Evolutionary conservation across 2,797 vertebrate species (phyloP), one percentile per base, ranked within the genome.

Genomic region (Ambastaia sidthimunki): DNA sequence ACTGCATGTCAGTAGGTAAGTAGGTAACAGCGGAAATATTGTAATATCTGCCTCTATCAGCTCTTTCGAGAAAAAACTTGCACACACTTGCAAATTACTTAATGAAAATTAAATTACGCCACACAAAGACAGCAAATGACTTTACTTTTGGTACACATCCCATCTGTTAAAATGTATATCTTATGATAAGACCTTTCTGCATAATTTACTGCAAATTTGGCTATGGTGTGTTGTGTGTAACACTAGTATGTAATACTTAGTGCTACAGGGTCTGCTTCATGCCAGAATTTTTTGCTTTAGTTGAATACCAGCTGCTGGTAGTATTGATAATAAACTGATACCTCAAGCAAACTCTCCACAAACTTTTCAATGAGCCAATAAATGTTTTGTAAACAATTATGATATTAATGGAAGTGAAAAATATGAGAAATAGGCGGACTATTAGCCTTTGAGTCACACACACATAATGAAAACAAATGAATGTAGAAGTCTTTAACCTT

Each of bases 401-500:
- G 28, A 71, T 31, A n/a, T 62, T 70, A 63, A 71, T 7, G 18
- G 15, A 62, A 52, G 28, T 7, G 4, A 13, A 28, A 28, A 63
- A 34, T 9, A 63, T 34, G 21, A 23, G 10, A 23, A 71, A 71
- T n/a, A 0, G 52, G 9, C 9, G 59, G 23, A 70, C 41, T 70
- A 70, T 70, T 48, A 70, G 18, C 18, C 37, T 23, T 77, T 76
- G 74, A 76, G 60, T 70, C 55, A 48, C 18, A 62, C 41, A 12
- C 15, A 37, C 47, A 50, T 78, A 78, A 78, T 78, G 68, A 71
- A 63, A 62, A 71, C 28, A 34, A 74, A 80, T 80, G 62, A 23
- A 50, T 47, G 52, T 80, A 48, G n/a, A 59, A 54, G 77, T 80
- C 50, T 80, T 73, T 74, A 78, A 78, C 76, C 76, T 78, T 71